Conservation (phyloP, 2,113 vertebrate genomes). For the Myotis lucifugus region DNA sequence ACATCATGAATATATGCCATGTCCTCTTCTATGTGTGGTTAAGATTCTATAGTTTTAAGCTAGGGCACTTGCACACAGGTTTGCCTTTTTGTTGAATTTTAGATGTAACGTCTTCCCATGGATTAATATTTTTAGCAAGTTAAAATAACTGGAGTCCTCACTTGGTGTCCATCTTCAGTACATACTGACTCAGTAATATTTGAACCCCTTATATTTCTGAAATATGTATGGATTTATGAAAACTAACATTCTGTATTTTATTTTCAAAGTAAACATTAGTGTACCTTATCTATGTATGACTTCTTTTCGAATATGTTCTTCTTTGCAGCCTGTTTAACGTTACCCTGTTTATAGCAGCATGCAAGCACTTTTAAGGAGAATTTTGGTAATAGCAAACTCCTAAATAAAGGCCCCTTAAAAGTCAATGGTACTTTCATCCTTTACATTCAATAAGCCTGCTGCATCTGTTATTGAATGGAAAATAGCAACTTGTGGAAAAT, state of each 20-base stretch:
- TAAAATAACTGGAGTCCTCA: conserved; percentile 81
- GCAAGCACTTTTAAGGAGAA: conserved; percentile 75
- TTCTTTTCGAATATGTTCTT: conserved; percentile 76
- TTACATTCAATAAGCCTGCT: conserved; percentile 62
- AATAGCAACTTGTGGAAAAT: conserved; percentile 58
- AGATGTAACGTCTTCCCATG: conserved; percentile 77
- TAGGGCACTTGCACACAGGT: conserved; percentile 81
- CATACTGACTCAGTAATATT: conserved; percentile 81
- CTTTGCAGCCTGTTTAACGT: conserved; percentile 69
- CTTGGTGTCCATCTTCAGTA: conserved; percentile 79
- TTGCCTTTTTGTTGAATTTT: conserved; percentile 83
- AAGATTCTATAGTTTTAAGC: conserved; percentile 84
- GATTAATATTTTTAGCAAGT: conserved; percentile 78
- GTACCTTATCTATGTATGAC: conserved; percentile 72
- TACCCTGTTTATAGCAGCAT: conserved; percentile 69
- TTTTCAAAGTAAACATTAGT: conserved; percentile 72
- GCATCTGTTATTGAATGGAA: conserved; percentile 59
- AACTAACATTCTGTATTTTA: conserved; percentile 79
- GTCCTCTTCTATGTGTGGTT: conserved; percentile 82
- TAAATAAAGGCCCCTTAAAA: conserved; percentile 72
- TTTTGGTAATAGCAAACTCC: conserved; percentile 67
- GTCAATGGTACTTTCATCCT: conserved; percentile 68
- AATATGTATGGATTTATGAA: conserved; percentile 74
- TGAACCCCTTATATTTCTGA: conserved; percentile 76
- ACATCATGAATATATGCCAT: conserved; percentile 79